Conservation (phyloP, 2,888 invertebrate species). For the Cremastinae sp. region DNA sequence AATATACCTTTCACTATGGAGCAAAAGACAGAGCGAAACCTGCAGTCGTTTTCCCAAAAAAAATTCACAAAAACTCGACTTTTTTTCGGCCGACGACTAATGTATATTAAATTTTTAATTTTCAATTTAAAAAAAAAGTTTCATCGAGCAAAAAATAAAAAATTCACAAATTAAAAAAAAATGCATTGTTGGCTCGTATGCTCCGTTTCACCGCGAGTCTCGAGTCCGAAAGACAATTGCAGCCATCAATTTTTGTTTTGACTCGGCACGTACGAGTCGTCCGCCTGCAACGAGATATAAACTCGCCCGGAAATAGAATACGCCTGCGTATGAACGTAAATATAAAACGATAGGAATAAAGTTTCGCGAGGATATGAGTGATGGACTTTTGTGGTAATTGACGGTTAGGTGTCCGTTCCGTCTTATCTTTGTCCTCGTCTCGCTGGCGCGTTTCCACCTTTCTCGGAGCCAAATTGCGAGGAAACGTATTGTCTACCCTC, state of each 20-base stretch:
- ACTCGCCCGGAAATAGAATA: too few species aligned
- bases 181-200: constrained; percentile 49
- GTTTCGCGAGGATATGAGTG: constrained; percentile 55
- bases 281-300: not conserved
- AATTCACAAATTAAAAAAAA: too few species aligned
- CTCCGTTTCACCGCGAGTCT: constrained; percentile 40
- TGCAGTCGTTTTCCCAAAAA: too few species aligned
- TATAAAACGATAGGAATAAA: constrained; percentile 14
- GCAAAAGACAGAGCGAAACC: too few species aligned
- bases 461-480: constrained; percentile 10
- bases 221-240: constrained; percentile 35
- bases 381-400: constrained; percentile 61
- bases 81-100: too few species aligned
- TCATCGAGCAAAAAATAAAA: too few species aligned
- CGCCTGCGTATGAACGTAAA: not conserved
- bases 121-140: too few species aligned
- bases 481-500: constrained; percentile 36
- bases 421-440: constrained; percentile 44
- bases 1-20: too few species aligned
- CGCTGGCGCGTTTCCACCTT: constrained; percentile 6
- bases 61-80: too few species aligned
- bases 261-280: not conserved
- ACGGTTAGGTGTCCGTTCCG: constrained; percentile 46
- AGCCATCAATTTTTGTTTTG: not conserved
- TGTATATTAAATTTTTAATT: too few species aligned